phyloP scores from a whole-genome alignment of 2,797 vertebrate species.

The Tiaroga cobitis region DNA sequence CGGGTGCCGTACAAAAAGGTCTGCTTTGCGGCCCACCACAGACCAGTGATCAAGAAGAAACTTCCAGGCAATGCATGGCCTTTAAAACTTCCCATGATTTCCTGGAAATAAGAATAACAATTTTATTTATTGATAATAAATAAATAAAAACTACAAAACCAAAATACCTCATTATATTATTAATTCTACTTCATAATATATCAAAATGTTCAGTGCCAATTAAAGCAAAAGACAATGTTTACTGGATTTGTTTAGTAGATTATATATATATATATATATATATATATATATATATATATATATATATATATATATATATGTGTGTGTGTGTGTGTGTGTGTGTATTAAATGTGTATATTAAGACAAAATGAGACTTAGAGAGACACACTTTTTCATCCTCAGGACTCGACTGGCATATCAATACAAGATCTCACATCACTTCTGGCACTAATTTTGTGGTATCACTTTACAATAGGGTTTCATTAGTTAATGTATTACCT shows the following conservation, averaged over 20 bases:
- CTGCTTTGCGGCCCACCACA: conserved; percentile 91
- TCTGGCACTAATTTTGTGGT: no score
- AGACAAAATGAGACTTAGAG: not conserved
- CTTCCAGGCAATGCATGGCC: conserved; percentile 90
- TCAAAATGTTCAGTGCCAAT: not conserved
- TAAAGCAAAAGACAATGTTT: not conserved
- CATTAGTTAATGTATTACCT: no score
- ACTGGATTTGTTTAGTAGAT: not conserved
- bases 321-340: no score
- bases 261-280: not conserved
- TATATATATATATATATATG: no score
- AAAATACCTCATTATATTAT: not conserved
- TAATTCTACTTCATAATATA: not conserved
- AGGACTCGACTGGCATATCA: not conserved
- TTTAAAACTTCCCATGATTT: conserved; percentile 87
- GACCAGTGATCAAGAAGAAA: conserved; percentile 84
- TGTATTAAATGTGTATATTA: no score
- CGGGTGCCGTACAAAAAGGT: conserved; percentile 84
- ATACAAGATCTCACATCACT: no score
- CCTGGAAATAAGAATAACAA: conserved; percentile 12
- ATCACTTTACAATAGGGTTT: no score
- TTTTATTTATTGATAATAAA: not conserved
- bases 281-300: no score
- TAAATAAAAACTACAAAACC: not conserved
- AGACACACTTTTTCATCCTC: not conserved